These are phyloP conservation scores for Gopherus evgoodei DNA, from an alignment of 2,113 vertebrate genomes.

Conservation along the genomic window DNA sequence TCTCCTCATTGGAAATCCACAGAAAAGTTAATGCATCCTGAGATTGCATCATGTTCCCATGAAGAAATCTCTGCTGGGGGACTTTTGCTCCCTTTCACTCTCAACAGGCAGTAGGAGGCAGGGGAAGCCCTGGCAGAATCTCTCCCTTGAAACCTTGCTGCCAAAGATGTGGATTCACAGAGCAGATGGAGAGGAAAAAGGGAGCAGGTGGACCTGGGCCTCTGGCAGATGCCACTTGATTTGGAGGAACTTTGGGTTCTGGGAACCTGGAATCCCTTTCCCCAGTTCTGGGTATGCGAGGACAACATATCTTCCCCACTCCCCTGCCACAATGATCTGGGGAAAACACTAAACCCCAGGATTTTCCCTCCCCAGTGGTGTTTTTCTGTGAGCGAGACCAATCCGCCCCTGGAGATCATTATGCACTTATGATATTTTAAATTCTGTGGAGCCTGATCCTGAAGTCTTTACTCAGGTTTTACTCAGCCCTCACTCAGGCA, in stretches of 20 bases:
- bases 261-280: not conserved
- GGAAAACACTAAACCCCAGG: not conserved
- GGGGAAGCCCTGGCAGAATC: not conserved
- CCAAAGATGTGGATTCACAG: not conserved
- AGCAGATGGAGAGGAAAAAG: not conserved
- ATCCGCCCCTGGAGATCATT: not conserved
- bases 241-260: not conserved
- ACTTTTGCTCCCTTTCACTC: not conserved
- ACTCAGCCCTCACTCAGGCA: not conserved
- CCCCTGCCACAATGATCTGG: not conserved
- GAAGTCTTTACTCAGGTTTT: not conserved
- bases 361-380: not conserved
- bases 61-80: not conserved
- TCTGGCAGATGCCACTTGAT: not conserved
- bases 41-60: not conserved
- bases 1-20: not conserved
- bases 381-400: not conserved
- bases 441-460: not conserved
- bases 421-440: not conserved
- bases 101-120: not conserved
- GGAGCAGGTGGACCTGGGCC: not conserved
- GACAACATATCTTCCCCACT: not conserved
- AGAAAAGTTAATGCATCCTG: not conserved
- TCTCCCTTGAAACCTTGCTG: not conserved
- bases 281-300: rapidly evolving